Percentiles rank a stretch among this genome's conserved stretches.
Conservation (phyloP, 2,797 vertebrate species). For the Carapus acus region DNA sequence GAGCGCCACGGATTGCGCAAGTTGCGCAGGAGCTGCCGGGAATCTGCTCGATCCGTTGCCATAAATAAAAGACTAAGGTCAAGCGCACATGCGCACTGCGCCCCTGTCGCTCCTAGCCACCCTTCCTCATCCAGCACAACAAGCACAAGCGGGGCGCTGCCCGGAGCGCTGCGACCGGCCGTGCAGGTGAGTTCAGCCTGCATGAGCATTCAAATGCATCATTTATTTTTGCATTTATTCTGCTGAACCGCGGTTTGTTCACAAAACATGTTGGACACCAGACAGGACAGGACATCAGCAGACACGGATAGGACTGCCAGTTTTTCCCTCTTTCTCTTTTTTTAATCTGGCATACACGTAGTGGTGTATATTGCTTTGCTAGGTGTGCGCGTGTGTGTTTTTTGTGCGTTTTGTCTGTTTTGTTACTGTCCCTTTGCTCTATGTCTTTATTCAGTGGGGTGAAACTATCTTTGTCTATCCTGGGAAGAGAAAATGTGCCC, state of each 20-base stretch:
- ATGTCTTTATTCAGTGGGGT: conserved; percentile 33
- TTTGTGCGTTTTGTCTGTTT: conserved; percentile 9
- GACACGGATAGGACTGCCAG: background rate
- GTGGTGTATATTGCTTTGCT: no score
- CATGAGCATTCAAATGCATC: background rate
- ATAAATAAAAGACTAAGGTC: background rate
- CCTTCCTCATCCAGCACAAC: conserved; percentile 8
- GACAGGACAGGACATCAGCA: conserved; percentile 22
- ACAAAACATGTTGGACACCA: conserved; percentile 35
- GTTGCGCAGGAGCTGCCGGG: conserved; percentile 28
- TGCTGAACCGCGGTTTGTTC: background rate
- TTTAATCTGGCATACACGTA: no score
- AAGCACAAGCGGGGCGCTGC: conserved; percentile 5
- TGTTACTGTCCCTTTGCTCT: background rate
- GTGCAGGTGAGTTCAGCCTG: conserved; percentile 48
- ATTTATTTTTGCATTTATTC: background rate
- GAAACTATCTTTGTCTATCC: conserved; percentile 18
- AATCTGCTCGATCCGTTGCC: conserved; percentile 22
- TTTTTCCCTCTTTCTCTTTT: no score
- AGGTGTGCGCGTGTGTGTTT: background rate
- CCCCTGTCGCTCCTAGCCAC: conserved; percentile 31
- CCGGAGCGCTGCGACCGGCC: no score
- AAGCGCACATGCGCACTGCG: conserved; percentile 47
- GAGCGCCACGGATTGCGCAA: conserved; percentile 11
- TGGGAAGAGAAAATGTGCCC: conserved; percentile 50